These are phyloP conservation scores for Harpagifer antarcticus DNA, from an alignment of 2,797 vertebrate species.

Conservation along the genomic window DNA sequence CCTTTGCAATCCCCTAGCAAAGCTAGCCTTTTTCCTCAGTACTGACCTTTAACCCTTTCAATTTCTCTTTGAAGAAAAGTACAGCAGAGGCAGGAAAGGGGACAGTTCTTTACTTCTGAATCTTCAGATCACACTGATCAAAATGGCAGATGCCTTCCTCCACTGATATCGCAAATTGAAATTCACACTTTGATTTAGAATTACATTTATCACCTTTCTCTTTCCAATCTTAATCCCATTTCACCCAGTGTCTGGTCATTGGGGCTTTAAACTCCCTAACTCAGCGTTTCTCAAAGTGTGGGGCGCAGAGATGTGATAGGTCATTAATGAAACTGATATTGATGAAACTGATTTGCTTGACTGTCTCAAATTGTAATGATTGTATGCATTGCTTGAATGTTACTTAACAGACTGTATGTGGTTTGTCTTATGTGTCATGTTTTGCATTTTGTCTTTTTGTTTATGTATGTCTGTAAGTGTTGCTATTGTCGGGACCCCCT, in stretches of 20 bases:
- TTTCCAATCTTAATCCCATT: slow-evolving; percentile 31
- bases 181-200: slow-evolving; percentile 61
- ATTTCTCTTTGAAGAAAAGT: slow-evolving; percentile 25
- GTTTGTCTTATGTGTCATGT: too few species aligned
- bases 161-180: slow-evolving; percentile 43
- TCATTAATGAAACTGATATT: too few species aligned
- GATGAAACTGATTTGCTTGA: too few species aligned
- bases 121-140: slow-evolving; percentile 60
- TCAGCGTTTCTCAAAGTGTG: neutral
- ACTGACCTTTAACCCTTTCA: slow-evolving; percentile 37
- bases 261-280: slow-evolving; percentile 54
- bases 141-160: neutral
- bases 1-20: slow-evolving; percentile 17
- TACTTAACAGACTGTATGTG: too few species aligned
- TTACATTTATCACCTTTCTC: slow-evolving; percentile 52
- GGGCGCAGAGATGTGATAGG: too few species aligned
- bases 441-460: too few species aligned
- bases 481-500: too few species aligned
- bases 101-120: slow-evolving; percentile 28
- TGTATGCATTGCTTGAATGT: too few species aligned
- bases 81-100: slow-evolving; percentile 35
- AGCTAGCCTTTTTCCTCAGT: slow-evolving; percentile 15
- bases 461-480: too few species aligned
- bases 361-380: too few species aligned
- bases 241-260: slow-evolving; percentile 35